These are phyloP conservation scores for Montipora capricornis DNA, from an alignment of 64 coral and sea anemone genomes.

Conservation along the genomic window DNA sequence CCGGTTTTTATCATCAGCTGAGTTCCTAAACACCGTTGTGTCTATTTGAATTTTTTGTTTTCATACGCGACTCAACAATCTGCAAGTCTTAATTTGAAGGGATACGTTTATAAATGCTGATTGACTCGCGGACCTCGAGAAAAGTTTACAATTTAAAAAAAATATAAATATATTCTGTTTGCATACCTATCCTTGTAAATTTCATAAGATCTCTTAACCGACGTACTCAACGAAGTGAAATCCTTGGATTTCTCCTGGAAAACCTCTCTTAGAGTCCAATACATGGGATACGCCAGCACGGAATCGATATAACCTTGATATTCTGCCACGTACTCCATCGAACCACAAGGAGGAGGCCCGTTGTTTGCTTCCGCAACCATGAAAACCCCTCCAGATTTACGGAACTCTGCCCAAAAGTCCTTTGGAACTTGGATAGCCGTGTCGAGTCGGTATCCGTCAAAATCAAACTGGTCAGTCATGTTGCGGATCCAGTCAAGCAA, in stretches of 20 bases:
- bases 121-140: background rate
- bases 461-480: slow-evolving; percentile 62
- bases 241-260: slow-evolving; percentile 73
- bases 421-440: slow-evolving; percentile 84
- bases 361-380: slow-evolving; percentile 84
- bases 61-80: no score
- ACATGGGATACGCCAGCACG: slow-evolving; percentile 71
- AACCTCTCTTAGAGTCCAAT: slow-evolving; percentile 70
- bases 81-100: no score
- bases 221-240: slow-evolving; percentile 57
- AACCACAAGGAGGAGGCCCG: slow-evolving; percentile 70
- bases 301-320: slow-evolving; percentile 71
- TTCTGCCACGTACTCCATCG: slow-evolving; percentile 47
- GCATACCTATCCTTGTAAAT: slow-evolving; percentile 66
- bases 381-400: slow-evolving; percentile 70
- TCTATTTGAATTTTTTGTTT: no score
- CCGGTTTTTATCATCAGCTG: no score
- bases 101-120: no score
- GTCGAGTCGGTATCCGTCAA: slow-evolving; percentile 80
- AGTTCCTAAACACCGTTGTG: no score
- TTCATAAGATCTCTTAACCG: slow-evolving; percentile 37
- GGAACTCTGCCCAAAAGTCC: slow-evolving; percentile 76
- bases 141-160: no score
- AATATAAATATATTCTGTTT: background rate
- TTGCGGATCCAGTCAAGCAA: slow-evolving; percentile 68